Conservation (phyloP, 2,888 invertebrate genomes). For the Eupithecia pulchellata region DNA sequence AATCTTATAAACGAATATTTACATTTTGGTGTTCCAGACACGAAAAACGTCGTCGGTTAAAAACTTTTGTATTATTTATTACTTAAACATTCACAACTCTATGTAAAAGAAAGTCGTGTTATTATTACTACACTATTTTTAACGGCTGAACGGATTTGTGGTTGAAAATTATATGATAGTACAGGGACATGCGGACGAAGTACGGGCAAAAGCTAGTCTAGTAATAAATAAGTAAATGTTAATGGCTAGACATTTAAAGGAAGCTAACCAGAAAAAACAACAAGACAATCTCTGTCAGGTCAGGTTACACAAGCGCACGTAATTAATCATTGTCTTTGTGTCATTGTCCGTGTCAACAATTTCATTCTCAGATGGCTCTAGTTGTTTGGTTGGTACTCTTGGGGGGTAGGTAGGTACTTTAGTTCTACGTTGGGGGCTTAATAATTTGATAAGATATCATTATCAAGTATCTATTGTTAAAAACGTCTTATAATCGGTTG, state of each 20-base stretch:
- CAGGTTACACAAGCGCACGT: not conserved
- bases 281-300: not conserved
- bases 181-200: no score
- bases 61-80: not conserved
- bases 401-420: not conserved
- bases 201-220: no score
- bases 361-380: not conserved
- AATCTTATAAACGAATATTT: not conserved
- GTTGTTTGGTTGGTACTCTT: not conserved
- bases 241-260: not conserved
- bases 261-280: not conserved
- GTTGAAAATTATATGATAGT: no score
- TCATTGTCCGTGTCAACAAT: not conserved
- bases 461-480: conserved; percentile 31
- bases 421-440: conserved; percentile 56
- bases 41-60: not conserved
- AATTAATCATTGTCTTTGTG: not conserved
- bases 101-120: no score
- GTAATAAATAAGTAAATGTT: not conserved
- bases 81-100: not conserved
- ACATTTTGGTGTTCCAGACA: not conserved
- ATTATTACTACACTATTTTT: no score
- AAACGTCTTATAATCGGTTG: conserved; percentile 45
- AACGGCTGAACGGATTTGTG: no score
- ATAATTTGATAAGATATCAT: conserved; percentile 32